Evolutionary conservation across 2,113 vertebrate genomes (phyloP).

Genomic region (Galeopterus variegatus): DNA sequence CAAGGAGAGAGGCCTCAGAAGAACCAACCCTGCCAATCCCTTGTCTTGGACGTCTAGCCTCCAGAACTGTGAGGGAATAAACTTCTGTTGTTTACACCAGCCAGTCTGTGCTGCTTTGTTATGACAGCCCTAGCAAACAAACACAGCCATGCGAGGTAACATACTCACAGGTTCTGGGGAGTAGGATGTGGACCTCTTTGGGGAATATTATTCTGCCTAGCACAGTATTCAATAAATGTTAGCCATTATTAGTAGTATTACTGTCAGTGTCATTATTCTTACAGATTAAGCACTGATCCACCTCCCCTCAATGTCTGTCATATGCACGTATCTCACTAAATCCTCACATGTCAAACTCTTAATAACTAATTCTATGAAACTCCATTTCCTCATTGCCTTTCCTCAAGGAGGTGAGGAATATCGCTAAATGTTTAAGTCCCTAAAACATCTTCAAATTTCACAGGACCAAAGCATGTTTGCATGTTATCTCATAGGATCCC

Average conservation of each 20-base stretch:
- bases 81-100: background rate
- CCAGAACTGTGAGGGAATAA: background rate
- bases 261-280: no score
- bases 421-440: background rate
- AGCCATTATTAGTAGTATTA: background rate
- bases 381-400: background rate
- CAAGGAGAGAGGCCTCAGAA: background rate
- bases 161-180: background rate
- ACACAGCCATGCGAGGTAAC: rapidly evolving
- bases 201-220: background rate
- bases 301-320: background rate
- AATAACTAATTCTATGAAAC: background rate
- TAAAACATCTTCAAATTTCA: background rate
- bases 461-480: background rate
- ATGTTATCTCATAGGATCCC: background rate
- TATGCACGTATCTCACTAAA: background rate
- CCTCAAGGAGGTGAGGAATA: background rate
- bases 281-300: background rate
- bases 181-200: background rate
- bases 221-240: rapidly evolving
- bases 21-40: background rate
- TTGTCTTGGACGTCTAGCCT: background rate
- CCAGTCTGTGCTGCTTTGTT: background rate
- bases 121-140: rapidly evolving
- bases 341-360: background rate